Conservation (phyloP, 2,797 vertebrate species). For the Lagodon rhomboides region DNA sequence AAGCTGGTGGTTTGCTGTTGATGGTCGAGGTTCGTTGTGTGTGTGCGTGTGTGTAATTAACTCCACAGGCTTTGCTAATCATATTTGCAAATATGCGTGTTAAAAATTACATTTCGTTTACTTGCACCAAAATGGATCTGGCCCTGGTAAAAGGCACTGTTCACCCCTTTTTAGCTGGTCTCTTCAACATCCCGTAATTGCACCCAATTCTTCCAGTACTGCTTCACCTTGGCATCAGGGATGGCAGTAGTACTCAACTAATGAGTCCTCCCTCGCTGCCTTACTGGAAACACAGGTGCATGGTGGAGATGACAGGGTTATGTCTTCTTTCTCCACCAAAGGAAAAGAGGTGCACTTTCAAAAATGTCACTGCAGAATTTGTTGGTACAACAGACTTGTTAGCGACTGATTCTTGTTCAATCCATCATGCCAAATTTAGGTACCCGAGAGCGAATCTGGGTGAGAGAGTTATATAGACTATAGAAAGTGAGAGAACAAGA, state of each 20-base stretch:
- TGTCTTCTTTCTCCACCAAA: neutral
- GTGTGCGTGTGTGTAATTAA: neutral
- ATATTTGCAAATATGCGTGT: neutral
- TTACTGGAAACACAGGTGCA: conserved; percentile 5
- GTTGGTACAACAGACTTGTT: no score
- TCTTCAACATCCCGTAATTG: neutral
- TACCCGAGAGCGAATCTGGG: no score
- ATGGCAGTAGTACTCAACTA: neutral
- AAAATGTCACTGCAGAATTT: neutral
- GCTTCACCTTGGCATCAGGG: neutral
- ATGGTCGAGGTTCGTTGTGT: neutral
- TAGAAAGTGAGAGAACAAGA: no score
- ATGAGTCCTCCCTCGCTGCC: neutral
- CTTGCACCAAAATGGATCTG: conserved; percentile 4
- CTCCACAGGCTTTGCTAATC: neutral
- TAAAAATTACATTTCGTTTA: neutral
- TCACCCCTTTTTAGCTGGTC: neutral
- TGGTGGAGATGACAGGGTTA: neutral
- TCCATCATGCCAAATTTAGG: no score
- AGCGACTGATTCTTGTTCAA: no score
- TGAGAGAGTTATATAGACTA: no score
- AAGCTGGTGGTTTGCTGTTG: conserved; percentile 19
- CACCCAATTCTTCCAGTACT: neutral
- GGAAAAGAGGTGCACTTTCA: neutral
- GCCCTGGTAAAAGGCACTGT: neutral